phyloP scores from a whole-genome alignment of 2,888 invertebrate genomes.

The Drosophila rellima region DNA sequence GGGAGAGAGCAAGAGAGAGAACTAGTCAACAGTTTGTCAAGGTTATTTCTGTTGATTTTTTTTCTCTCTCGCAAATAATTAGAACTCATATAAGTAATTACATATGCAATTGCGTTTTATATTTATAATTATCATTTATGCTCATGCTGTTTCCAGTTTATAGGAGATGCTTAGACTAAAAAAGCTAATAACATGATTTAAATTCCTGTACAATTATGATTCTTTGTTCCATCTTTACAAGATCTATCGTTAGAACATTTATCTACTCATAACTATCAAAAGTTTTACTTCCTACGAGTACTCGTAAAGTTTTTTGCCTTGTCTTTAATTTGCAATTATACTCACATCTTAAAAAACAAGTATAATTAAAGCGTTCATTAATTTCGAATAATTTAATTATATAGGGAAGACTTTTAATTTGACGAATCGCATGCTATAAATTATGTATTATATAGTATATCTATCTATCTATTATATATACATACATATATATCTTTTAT shows the following conservation, averaged over 20 bases:
- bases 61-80: constrained; percentile 60
- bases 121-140: constrained; percentile 34
- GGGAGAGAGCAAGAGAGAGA: background rate
- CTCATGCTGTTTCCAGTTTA: constrained; percentile 14
- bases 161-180: constrained; percentile 12
- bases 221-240: constrained; percentile 5
- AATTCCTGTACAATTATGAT: background rate
- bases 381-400: constrained; percentile 18
- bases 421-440: background rate
- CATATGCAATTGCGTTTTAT: constrained; percentile 65
- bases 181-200: background rate
- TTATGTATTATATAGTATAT: background rate
- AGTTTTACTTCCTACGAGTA: constrained; percentile 8
- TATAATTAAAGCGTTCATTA: constrained; percentile 15
- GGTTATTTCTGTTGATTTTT: constrained; percentile 46
- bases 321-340: constrained; percentile 1
- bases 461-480: background rate
- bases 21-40: constrained; percentile 43
- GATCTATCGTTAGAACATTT: constrained; percentile 9
- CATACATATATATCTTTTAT: background rate
- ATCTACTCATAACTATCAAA: background rate
- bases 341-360: constrained; percentile 1
- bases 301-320: background rate
- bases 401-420: background rate
- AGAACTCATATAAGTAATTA: constrained; percentile 54